phyloP scores from a whole-genome alignment of 1,140 invertebrate species.

The Triops cancriformis region DNA sequence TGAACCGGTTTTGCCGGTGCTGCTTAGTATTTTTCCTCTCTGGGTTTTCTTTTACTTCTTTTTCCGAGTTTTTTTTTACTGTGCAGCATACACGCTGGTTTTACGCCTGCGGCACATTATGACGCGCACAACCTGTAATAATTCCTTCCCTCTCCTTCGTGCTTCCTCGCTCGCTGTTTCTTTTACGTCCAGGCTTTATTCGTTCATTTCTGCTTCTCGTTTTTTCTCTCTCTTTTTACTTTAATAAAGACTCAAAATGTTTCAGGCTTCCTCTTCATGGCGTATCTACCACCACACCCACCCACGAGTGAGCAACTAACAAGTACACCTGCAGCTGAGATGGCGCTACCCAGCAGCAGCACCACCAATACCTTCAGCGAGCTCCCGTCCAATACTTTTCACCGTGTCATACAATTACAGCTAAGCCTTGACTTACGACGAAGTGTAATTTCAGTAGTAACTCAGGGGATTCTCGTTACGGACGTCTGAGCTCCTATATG shows the following conservation, averaged over 20 bases:
- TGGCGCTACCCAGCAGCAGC: background rate
- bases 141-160: background rate
- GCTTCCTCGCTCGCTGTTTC: background rate
- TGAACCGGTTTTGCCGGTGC: background rate
- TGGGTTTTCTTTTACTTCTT: background rate
- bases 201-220: background rate
- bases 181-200: background rate
- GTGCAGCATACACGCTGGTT: background rate
- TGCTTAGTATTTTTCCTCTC: background rate
- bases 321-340: background rate
- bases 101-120: background rate
- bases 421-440: too few relatives aligned
- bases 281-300: slow-evolving; percentile 8
- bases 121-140: slow-evolving; percentile 12
- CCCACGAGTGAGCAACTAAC: background rate
- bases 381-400: background rate
- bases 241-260: background rate
- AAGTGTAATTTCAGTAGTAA: too few relatives aligned
- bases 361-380: background rate
- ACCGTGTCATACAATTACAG: background rate
- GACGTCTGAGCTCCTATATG: too few relatives aligned
- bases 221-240: background rate
- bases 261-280: background rate
- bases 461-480: too few relatives aligned
- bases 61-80: background rate